phyloP scores from a whole-genome alignment of 2,888 invertebrate genomes.

The Cephus rjabovi region DNA sequence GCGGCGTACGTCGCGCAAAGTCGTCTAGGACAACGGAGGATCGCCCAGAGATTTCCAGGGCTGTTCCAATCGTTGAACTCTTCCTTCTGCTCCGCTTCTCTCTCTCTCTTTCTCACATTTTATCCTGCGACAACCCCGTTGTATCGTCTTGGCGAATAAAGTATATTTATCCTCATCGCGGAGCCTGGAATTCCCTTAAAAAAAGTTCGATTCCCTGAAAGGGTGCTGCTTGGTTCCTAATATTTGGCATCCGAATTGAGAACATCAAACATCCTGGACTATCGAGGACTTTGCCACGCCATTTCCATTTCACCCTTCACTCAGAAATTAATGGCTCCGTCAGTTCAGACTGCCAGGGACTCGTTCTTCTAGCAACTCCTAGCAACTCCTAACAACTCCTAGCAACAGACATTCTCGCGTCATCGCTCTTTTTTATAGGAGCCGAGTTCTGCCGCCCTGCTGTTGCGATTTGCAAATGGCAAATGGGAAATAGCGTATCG shows the following conservation, averaged over 20 bases:
- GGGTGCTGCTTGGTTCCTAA: too few relatives aligned
- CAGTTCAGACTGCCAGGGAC: neutral
- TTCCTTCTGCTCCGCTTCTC: slow-evolving; percentile 3
- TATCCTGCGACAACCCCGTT: neutral
- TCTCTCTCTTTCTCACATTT: slow-evolving; percentile 8
- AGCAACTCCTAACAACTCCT: too few relatives aligned
- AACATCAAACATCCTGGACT: too few relatives aligned
- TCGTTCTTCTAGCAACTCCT: neutral
- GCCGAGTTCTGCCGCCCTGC: neutral
- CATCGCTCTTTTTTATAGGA: neutral
- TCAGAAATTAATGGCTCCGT: slow-evolving; percentile 6
- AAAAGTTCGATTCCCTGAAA: too few relatives aligned
- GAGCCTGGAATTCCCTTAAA: too few relatives aligned
- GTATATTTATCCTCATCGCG: too few relatives aligned
- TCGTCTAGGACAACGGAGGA: too few relatives aligned
- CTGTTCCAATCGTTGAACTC: neutral
- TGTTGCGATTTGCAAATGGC: neutral
- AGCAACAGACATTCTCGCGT: too few relatives aligned
- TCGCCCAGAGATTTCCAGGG: too few relatives aligned
- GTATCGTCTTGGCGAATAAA: too few relatives aligned
- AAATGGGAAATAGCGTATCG: neutral
- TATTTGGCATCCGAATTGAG: too few relatives aligned
- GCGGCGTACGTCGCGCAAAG: too few relatives aligned
- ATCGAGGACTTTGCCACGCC: neutral
- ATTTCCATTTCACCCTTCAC: slow-evolving; percentile 1